Base-by-base conservation (phyloP, 1,140 invertebrate species). In the Drosophila ercepeae region DNA sequence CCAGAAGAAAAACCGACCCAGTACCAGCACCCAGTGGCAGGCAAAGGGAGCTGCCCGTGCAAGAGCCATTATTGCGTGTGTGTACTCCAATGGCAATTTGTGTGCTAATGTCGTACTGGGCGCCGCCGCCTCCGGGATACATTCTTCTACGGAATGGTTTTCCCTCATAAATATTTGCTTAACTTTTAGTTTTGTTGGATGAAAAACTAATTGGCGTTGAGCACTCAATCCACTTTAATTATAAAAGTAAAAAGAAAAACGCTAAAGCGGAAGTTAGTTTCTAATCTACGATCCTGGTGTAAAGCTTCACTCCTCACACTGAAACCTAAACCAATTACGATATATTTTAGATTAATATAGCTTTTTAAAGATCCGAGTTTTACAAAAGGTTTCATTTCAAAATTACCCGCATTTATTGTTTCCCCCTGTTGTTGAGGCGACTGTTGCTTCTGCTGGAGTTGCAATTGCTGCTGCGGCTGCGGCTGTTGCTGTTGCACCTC, bases 41-140 rank as follows among this genome's bases (percentile, higher is more conserved):
- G 21, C 21, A 42, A 25, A 23, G 41, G 23, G 29, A 72, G 19
- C 18, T 29, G 46, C 44, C 42, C 58, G 7, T 49, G 42, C 57
- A 16, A 11, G 39, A 16, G 41, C n/a, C 21, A 54, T 39, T 57
- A 53, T 83, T 78, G 75, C 71, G 65, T 39, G 36, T 39, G 9
- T 79, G 81, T 46, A 21, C 61, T 72, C 57, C 57, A 53, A 52
- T 57, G 61, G 51, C 75, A 72, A 84, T 84, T 84, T 86, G 79
- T 82, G 78, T 82, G 78, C 61, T 74, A 65, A 79, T 71, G 39
- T 58, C 51, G 50, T 53, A n/a, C 44, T 63, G 55, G 49, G 44
- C 16, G 51, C 29, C 13, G 32, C 16, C 21, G 14, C 41, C 57
- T 57, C 39, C 21, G 21, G 41, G 27, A 8, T 16, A 13, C 23